Base-by-base conservation (phyloP, 2,797 vertebrate genomes). In the Bradypus variegatus region DNA sequence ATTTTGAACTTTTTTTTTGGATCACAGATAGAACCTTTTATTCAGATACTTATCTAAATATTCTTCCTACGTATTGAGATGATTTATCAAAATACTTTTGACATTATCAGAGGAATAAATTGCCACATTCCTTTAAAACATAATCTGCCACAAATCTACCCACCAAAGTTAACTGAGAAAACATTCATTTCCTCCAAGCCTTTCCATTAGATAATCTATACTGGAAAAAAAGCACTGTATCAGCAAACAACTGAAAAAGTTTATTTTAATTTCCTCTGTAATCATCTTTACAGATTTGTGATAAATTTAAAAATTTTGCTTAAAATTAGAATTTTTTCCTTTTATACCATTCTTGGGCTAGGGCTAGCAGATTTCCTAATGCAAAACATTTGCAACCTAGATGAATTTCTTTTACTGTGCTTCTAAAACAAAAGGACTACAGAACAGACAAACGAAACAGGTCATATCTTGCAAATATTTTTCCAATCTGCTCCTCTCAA, bases 1-100 rank as follows among this genome's bases (percentile, higher is more conserved):
- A 55, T 62, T 94, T 55, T 70, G 45, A 93, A 89, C 45, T 89
- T 77, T 15, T 67, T 58, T 19, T 55, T 55, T 55, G 36, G 72
- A 77, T 84, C 31, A 92, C 18, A 86, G 70, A 94, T 10, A 90
- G 58, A 80, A 69, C 9, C n/a, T 67, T 89, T 86, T 79, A 77
- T 36, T 14, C 29, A 62, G 62, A 89, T 7, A 93, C 45, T 45
- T 75, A 94, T 50, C 69, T 64, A 89, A 86, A 65, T 86, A 91
- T 16, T 73, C 55, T 27, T 75, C 58, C 77, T 81, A 88, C 72
- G 55, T 78, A 90, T 27, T 73, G 3, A 91, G 64, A 50, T 62
- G 58, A 53, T 75, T 83, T 82, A 58, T 75, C 75, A 92, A 93
- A 95, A 89, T 77, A 89, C 67, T 79, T 69, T 78, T 86, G 48